Evolutionary conservation across 1,140 invertebrate genomes (phyloP), one percentile per base, ranked within the genome.

Genomic region (Geopemphigus sp.): DNA sequence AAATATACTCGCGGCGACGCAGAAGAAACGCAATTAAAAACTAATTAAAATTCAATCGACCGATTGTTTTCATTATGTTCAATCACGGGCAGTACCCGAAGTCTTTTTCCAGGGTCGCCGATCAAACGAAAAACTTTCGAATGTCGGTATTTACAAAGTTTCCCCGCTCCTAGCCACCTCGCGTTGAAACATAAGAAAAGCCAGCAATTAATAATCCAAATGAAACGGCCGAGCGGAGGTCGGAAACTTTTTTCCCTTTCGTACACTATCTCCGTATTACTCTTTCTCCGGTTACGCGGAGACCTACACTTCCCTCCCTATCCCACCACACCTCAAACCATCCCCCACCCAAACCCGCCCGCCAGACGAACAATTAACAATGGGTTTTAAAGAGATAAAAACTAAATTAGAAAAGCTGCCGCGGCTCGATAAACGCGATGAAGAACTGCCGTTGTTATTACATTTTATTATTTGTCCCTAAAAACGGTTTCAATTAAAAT

Each of bases 11-110:
- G 68, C 47, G 50, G 68, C 47, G n/a, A 47, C 29, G 68, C 57
- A 47, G 74, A 78, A 59, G 32, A 78, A 78, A 78, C 74, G 74
- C 74, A 78, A 78, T 78, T 78, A 78, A 78, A 78, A 78, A 78
- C 74, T 78, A 78, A 78, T 78, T 78, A 78, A 78, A 78, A 78
- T 78, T 78, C 74, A 61, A 78, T 78, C 56, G 74, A 78, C 74
- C 74, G 74, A 78, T 78, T 78, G 74, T 78, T 78, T 78, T 78
- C 74, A 78, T 78, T 78, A 78, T 29, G 56, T 78, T 78, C 54
- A 59, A 57, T 61, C 56, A 61, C 74, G 57, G 32, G 29, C 56
- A 26, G 57, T 47, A 24, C 26, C 29, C 19, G 19, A 17, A 76
- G 54, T 73, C 19, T 63, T 63, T 78, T 78, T 47, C 56, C 17